Percentiles rank a stretch among this genome's conserved stretches.
Evolutionary conservation across 2,888 invertebrate genomes (phyloP).

Genomic region (Buathra laborator): DNA sequence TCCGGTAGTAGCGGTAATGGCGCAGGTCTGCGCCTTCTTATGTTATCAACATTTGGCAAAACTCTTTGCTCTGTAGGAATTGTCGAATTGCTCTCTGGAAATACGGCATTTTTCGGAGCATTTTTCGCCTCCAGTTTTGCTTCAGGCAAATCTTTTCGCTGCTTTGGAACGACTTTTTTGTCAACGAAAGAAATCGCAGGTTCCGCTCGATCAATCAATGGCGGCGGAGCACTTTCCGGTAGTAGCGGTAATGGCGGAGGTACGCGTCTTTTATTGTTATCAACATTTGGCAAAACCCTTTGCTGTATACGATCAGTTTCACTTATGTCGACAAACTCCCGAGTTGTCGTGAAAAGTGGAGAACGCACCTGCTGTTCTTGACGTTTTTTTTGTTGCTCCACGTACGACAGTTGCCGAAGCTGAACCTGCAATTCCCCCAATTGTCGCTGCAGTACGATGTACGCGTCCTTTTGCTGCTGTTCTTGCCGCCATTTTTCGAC

Average conservation of each 20-base stretch:
- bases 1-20: not conserved
- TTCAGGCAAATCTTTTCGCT: not conserved
- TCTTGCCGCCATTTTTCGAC: conserved; percentile 1
- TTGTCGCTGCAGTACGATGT: not conserved
- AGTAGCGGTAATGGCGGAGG: not conserved
- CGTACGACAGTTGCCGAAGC: not conserved
- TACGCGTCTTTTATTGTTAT: not conserved
- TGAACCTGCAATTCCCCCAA: not conserved
- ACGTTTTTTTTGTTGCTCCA: not conserved
- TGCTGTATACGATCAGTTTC: not conserved
- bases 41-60: not conserved
- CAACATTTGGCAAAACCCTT: not conserved
- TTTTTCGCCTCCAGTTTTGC: not conserved
- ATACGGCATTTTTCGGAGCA: too few species aligned
- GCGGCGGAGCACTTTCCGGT: not conserved
- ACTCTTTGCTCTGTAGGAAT: not conserved
- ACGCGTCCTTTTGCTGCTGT: not conserved
- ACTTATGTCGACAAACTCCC: not conserved
- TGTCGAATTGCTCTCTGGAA: too few species aligned
- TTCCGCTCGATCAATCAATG: not conserved
- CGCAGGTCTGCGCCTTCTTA: not conserved
- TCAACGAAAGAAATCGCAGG: not conserved
- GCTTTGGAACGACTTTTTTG: not conserved
- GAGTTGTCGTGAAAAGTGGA: not conserved
- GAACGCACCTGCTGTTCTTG: not conserved